Evolutionary conservation across 2,888 invertebrate genomes (phyloP), one percentile per base, ranked within the genome.

Genomic region (Hydraecia micacea): DNA sequence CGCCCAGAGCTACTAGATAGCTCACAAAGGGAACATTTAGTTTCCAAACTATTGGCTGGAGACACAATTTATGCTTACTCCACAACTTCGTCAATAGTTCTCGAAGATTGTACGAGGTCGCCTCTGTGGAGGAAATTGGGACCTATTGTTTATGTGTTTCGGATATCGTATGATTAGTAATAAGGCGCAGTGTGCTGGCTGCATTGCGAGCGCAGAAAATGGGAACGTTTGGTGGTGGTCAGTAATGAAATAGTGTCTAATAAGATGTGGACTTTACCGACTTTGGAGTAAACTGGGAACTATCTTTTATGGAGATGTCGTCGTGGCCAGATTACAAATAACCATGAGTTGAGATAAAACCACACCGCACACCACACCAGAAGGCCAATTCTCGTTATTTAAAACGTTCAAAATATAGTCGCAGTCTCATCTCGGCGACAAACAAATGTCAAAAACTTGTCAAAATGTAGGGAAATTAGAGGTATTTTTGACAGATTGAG

Each of bases 21-120:
- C 91, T 92, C 91, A 92, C 91, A 92, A 91, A 91, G 91, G 90
- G 90, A 90, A 91, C 92, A 92, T 93, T 92, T 92, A 92, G 90
- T 92, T 93, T 89, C 85, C 89, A 87, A 93, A 93, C 92, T 92
- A 93, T 93, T 91, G 93, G 90, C 88, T 88, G 79, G 87, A 89
- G 91, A 92, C 89, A 91, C 91, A 92, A 94, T 94, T 93, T 93
- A 94, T 94, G 93, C 92, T 92, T 88, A 90, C 93, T 91, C 89
- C 84, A 86, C 89, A 92, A 93, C 91, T 93, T 92, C 88, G 89
- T 91, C 91, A 91, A 92, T 92, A 92, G 91, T 92, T 92, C 70
- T 79, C 77, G 89, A 91, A 91, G 87, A 90, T 87, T 89, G 91
- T 46, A 46, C 72, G 88, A 88, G 85, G 80, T 88, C 83, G 81